Percentiles rank a stretch among this genome's conserved stretches.
phyloP scores from a whole-genome alignment of 2,797 vertebrate species.

The Mormyrus hasselquistii region DNA sequence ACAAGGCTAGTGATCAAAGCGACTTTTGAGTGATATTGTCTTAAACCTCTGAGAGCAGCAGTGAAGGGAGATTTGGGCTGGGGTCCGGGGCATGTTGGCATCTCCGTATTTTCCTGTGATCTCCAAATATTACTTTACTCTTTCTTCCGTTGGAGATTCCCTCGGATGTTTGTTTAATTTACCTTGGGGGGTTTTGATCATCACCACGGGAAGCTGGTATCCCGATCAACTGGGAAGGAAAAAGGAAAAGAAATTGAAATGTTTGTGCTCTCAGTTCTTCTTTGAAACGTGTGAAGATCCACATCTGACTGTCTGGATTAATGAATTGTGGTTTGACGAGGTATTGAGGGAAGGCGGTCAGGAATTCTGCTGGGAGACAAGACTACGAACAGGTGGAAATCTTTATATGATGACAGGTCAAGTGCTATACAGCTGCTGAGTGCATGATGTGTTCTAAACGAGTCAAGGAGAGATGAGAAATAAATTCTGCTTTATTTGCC shows the following conservation, averaged over 20 bases:
- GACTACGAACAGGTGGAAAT: not conserved
- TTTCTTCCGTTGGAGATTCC: slow-evolving; percentile 51
- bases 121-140: slow-evolving; percentile 55
- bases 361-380: slow-evolving; percentile 5
- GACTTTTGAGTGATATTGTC: slow-evolving; percentile 47
- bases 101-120: slow-evolving; percentile 44
- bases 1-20: slow-evolving; percentile 59
- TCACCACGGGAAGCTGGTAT: slow-evolving; percentile 47
- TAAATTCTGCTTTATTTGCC: not conserved
- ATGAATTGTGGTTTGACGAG: slow-evolving; percentile 68
- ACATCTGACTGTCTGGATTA: slow-evolving; percentile 66
- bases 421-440: not conserved
- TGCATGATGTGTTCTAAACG: not conserved
- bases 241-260: slow-evolving; percentile 58
- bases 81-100: slow-evolving; percentile 45
- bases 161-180: slow-evolving; percentile 68
- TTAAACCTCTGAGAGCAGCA: slow-evolving; percentile 29
- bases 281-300: slow-evolving; percentile 62
- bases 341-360: slow-evolving; percentile 56
- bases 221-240: slow-evolving; percentile 33
- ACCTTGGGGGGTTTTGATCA: slow-evolving; percentile 58
- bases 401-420: not conserved
- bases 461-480: not conserved
- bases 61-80: not conserved
- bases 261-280: slow-evolving; percentile 60